Percentiles rank a stretch among this genome's conserved stretches.
Evolutionary conservation across 2,797 vertebrate genomes (phyloP).

Genomic region (Lacerta agilis): DNA sequence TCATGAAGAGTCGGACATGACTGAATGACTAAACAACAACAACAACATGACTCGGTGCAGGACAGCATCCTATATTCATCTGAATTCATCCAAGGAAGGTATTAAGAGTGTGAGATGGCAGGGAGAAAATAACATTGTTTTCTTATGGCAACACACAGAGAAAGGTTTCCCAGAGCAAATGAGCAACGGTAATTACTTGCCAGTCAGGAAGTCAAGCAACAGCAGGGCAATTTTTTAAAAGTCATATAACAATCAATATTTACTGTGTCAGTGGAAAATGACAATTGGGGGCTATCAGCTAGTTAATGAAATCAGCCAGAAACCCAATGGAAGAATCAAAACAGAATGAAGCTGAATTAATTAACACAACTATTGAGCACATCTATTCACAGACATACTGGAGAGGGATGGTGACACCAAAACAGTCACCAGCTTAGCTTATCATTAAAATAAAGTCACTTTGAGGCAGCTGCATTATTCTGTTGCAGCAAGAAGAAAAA

Average conservation of each 20-base stretch:
- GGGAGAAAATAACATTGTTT: neutral
- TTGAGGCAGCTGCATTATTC: neutral
- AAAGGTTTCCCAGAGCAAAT: neutral
- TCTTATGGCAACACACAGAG: neutral
- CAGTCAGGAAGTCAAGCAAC: neutral
- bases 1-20: too few species aligned
- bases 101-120: neutral
- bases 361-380: neutral
- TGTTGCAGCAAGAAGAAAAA: neutral
- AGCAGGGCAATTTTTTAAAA: slow-evolving; percentile 4
- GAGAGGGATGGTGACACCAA: neutral
- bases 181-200: neutral
- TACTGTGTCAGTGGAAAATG: slow-evolving; percentile 23
- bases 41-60: too few species aligned
- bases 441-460: slow-evolving; percentile 20
- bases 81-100: neutral
- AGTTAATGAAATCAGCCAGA: neutral
- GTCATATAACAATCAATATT: neutral
- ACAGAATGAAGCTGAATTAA: neutral
- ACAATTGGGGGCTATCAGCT: neutral
- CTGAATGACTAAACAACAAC: too few species aligned
- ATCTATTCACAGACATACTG: neutral
- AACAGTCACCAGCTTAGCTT: slow-evolving; percentile 8
- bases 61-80: neutral
- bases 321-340: slow-evolving; percentile 35